Base-by-base conservation (phyloP, 2,888 invertebrate species). In the Caenorhabditis drosophilae region DNA sequence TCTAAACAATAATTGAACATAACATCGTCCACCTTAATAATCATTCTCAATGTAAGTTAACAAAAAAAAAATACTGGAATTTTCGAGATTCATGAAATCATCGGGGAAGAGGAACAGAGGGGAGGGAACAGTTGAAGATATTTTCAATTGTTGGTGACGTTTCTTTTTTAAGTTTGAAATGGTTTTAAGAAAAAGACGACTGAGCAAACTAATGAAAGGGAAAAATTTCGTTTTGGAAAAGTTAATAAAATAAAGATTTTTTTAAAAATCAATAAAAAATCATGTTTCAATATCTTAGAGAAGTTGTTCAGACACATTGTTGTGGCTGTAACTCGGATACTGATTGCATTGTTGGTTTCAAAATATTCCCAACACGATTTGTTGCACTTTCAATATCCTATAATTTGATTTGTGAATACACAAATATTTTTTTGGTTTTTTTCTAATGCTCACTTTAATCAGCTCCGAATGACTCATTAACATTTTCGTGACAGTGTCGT, bases 341-440 rank as follows among this genome's bases (percentile, higher is more conserved):
- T 42, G 49, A 53, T 44, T 64, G 67, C 22, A 71, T 36, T 26
- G 57, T 55, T 27, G 71, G 61, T 40, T 70, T 71, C 22, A 75
- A 35, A 11, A 69, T 67, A 16, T 60, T 56, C 0, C 61, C 67
- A 7, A 75, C 64, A 6, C 75, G 61, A 26, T 73, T 69, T 1
- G 70, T 62, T n/a, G 70, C 67, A 12, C 41, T 52, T 48, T 75
- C 75, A 18, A 75, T 75, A 27, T 75, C 75, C 72, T 74, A 47
- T 55, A 71, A 59, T 38, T 27, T 31, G 6, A 31, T 9, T 31
- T 12, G 31, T 12, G 31, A 31, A 31, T 31, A 12, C 31, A 9
- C 31, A 31, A 31, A 31, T 9, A 9, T 31, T 9, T 31, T 31
- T 31, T 9, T 9, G 12, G 31, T 9, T 31, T n/a, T n/a, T 31